These are phyloP conservation scores for Melinopterus prodromus DNA, from an alignment of 2,888 invertebrate genomes.

Conservation along the genomic window DNA sequence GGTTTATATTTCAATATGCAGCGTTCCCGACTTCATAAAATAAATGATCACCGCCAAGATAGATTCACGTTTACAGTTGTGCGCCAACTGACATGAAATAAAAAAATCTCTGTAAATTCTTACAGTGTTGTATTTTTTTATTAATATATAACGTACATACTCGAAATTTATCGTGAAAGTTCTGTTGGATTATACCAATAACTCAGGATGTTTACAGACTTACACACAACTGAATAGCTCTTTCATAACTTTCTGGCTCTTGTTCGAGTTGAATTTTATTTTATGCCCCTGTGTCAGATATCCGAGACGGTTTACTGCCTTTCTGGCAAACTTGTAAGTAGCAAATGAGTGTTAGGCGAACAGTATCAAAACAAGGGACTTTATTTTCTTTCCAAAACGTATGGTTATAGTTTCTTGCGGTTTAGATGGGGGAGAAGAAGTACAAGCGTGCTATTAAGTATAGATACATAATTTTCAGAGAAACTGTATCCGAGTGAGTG, in stretches of 20 bases:
- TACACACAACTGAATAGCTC: conserved; percentile 31
- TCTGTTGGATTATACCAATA: conserved; percentile 46
- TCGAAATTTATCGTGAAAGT: conserved; percentile 42
- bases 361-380: neutral
- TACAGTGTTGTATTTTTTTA: conserved; percentile 13
- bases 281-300: conserved; percentile 44
- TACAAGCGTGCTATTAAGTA: conserved; percentile 4
- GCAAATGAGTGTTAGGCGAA: conserved; percentile 4
- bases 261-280: conserved; percentile 44
- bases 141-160: conserved; percentile 21
- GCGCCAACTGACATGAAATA: neutral
- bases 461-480: neutral
- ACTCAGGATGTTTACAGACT: conserved; percentile 45
- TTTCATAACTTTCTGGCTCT: conserved; percentile 43
- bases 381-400: neutral
- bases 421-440: neutral
- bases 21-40: neutral
- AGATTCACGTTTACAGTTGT: neutral
- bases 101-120: neutral
- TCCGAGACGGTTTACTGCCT: conserved; percentile 46
- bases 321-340: conserved; percentile 30
- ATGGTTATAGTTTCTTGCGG: neutral
- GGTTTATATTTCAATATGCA: neutral
- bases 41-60: neutral
- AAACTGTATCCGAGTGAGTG: neutral